phyloP scores from a whole-genome alignment of 2,113 vertebrate genomes.

The cattle (Bos taurus) region ARS-UCD2.0 NC_037337.1:2847501-2848000 shows the following conservation, averaged over 20 bases:
- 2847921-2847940: not conserved
- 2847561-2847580: not conserved
- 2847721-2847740: not conserved
- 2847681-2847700: not conserved
- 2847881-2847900: not conserved
- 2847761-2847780: not conserved
- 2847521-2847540: not conserved
- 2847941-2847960: not conserved
- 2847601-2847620: not conserved
- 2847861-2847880: not conserved
- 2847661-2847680: not conserved
- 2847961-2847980: not conserved
- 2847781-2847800: not conserved
- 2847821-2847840: not conserved
- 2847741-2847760: not conserved
- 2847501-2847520: not conserved
- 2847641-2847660: not conserved
- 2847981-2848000: not conserved
- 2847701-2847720: not conserved
- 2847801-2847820: not conserved
- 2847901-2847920: not conserved
- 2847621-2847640: not conserved
- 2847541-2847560: not conserved
- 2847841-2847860: not conserved
- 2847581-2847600: not conserved